These are phyloP conservation scores for Alloplasta piceator DNA, from an alignment of 2,888 invertebrate genomes.

Conservation along the genomic window DNA sequence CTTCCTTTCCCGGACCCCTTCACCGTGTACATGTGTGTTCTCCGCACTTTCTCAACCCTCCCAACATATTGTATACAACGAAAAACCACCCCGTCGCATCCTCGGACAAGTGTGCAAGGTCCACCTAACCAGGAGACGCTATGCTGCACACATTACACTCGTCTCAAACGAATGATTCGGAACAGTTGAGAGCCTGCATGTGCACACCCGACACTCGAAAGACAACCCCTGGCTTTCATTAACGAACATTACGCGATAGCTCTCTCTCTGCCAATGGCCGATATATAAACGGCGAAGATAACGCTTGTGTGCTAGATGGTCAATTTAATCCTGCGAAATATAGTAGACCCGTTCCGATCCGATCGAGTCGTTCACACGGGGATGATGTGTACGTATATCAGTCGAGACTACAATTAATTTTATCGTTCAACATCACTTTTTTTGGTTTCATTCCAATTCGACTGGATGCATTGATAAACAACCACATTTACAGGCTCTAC, in stretches of 20 bases:
- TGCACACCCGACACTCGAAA: neutral
- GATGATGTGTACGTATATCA: no score
- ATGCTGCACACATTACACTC: neutral
- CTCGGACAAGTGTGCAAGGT: conserved; percentile 23
- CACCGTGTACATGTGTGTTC: conserved; percentile 23
- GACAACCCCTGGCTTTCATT: conserved; percentile 1
- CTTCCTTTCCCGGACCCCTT: neutral
- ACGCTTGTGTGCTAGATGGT: neutral
- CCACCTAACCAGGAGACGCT: neutral
- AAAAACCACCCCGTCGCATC: conserved; percentile 26
- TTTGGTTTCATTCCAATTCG: no score
- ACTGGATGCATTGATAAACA: no score
- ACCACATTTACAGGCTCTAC: no score
- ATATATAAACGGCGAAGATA: neutral
- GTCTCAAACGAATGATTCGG: neutral
- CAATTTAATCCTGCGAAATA: neutral
- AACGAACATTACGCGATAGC: conserved; percentile 15
- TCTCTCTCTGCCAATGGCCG: neutral
- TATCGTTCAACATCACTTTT: no score
- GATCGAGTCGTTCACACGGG: no score
- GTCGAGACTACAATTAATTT: no score
- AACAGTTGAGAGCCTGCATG: neutral
- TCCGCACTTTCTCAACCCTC: conserved; percentile 6
- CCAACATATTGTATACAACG: conserved; percentile 18
- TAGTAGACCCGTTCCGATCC: neutral